Evolutionary conservation across 2,113 vertebrate genomes (phyloP).

Genomic region (Romanogobio albipinnatus): DNA sequence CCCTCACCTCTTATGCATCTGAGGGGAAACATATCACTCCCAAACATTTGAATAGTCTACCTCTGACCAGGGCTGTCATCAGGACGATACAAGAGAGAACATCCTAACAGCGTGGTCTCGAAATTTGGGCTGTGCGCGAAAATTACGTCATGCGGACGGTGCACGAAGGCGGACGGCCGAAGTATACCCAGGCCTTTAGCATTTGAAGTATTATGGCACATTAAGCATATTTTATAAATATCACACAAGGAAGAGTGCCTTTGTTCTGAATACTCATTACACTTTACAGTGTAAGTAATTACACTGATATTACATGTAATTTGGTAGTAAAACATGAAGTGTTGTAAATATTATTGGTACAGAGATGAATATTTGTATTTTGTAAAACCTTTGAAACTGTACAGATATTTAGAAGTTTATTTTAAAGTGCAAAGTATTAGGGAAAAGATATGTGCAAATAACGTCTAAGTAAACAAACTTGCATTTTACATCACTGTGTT

Average conservation of each 20-base stretch:
- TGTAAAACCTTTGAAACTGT: not conserved
- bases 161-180: no score
- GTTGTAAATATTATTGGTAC: not conserved
- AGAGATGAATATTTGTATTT: not conserved
- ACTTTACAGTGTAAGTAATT: no score
- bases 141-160: no score
- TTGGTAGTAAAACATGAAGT: not conserved
- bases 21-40: not conserved
- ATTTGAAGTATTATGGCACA: not conserved
- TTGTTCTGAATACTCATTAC: not conserved
- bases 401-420: not conserved
- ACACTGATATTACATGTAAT: not conserved
- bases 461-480: not conserved
- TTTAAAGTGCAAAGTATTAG: no score
- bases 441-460: no score
- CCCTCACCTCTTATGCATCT: not conserved
- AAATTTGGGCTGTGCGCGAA: no score
- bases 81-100: not conserved
- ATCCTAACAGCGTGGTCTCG: no score
- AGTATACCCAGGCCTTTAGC: not conserved
- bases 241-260: not conserved
- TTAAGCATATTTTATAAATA: not conserved
- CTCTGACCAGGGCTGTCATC: not conserved
- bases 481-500: not conserved
- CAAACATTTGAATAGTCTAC: conserved; percentile 1